Percentiles rank a stretch among this genome's conserved stretches.
Conservation (phyloP, 2,797 vertebrate species). For the Coreius guichenoti region DNA sequence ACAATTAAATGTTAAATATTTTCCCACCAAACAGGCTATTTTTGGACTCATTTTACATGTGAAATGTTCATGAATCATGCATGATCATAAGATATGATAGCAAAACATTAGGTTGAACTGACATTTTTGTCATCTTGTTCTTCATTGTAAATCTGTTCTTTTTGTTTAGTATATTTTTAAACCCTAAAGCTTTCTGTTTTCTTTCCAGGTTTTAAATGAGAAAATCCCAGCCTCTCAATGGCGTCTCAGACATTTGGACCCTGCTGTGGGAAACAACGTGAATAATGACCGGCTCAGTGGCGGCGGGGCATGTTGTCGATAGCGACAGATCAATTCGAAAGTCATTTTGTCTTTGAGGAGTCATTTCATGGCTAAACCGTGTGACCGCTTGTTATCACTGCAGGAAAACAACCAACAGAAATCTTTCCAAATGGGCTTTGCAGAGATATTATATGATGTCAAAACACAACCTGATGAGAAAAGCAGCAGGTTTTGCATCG, state of each 20-base stretch:
- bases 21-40: too few relatives aligned
- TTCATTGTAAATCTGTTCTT: background rate
- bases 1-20: too few relatives aligned
- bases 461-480: conserved; percentile 11
- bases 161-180: background rate
- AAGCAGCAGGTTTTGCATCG: background rate
- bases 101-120: background rate
- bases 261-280: conserved; percentile 46
- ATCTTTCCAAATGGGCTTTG: conserved; percentile 4
- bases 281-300: conserved; percentile 76
- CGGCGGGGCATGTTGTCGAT: conserved; percentile 65
- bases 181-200: background rate
- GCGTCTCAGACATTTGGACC: background rate
- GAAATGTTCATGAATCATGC: background rate
- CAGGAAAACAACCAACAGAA: conserved; percentile 17
- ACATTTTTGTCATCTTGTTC: background rate
- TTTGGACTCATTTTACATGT: background rate
- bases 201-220: background rate
- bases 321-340: conserved; percentile 57
- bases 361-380: conserved; percentile 39
- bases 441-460: conserved; percentile 13
- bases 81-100: too few relatives aligned
- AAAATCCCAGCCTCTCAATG: conserved; percentile 2
- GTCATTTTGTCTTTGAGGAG: conserved; percentile 57
- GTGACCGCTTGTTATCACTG: conserved; percentile 44